A percentile compares a stretch with the other conserved stretches of the same genome.
Evolutionary conservation across 2,888 invertebrate genomes (phyloP).

Genomic region (Ephialtes manifestator): DNA sequence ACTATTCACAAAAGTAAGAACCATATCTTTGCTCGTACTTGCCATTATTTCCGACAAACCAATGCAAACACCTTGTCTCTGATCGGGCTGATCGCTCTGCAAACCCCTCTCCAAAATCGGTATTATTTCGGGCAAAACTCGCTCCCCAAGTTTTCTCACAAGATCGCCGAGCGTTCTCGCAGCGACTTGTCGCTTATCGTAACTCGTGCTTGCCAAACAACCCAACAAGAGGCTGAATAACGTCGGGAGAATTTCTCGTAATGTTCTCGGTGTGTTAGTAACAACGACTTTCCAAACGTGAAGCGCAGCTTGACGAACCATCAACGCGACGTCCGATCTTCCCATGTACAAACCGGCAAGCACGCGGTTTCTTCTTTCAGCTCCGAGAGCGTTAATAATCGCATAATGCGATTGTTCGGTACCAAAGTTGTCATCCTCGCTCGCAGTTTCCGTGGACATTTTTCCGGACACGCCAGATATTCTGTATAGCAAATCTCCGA

Average conservation of each 20-base stretch:
- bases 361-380: slow-evolving; percentile 96
- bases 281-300: slow-evolving; percentile 99
- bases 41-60: slow-evolving; percentile 99
- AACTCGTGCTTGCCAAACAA: slow-evolving; percentile 98
- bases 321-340: slow-evolving; percentile 97
- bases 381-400: slow-evolving; percentile 95
- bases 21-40: slow-evolving; percentile 98
- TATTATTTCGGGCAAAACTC: slow-evolving; percentile 98
- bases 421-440: slow-evolving; percentile 99
- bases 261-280: slow-evolving; percentile 98
- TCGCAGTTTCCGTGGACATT: slow-evolving; percentile 99
- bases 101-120: slow-evolving; percentile 98
- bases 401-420: slow-evolving; percentile 98
- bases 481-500: slow-evolving; percentile 98
- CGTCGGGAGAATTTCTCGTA: slow-evolving; percentile 98
- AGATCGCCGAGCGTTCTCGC: slow-evolving; percentile 98
- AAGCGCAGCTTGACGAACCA: slow-evolving; percentile 98
- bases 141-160: slow-evolving; percentile 98
- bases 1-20: slow-evolving; percentile 95
- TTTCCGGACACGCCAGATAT: slow-evolving; percentile 99
- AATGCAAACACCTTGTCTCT: slow-evolving; percentile 99
- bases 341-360: slow-evolving; percentile 98
- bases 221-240: slow-evolving; percentile 96
- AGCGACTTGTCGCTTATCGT: slow-evolving; percentile 98
- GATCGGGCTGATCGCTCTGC: slow-evolving; percentile 96